A percentile compares a stretch with the other conserved stretches of the same genome.
Conservation (phyloP, 2,797 vertebrate genomes). For the Pogoniulus pusillus region DNA sequence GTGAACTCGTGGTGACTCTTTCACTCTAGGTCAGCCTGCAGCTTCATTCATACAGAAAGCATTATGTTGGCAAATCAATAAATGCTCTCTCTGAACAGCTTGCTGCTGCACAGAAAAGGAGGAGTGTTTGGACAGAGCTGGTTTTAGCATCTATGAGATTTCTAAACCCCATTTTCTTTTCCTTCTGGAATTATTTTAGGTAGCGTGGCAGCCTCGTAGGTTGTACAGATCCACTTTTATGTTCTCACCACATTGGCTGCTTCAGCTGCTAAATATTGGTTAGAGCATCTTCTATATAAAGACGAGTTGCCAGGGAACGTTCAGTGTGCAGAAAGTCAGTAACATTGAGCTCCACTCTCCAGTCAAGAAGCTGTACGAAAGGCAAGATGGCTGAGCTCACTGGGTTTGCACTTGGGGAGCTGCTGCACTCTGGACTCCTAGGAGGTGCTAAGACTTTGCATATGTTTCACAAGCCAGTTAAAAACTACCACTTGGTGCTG, state of each 20-base stretch:
- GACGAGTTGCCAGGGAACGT: not conserved
- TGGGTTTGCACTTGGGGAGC: not conserved
- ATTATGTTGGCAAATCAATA: not conserved
- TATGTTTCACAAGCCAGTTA: not conserved
- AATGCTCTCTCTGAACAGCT: not conserved
- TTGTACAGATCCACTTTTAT: not conserved
- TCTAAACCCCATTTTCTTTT: too few species aligned
- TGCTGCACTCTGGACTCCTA: not conserved
- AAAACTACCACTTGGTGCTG: not conserved
- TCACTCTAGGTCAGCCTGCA: not conserved
- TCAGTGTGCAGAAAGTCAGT: not conserved
- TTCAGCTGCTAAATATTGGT: not conserved
- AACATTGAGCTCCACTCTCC: not conserved
- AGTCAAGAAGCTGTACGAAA: not conserved
- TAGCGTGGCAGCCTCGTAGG: not conserved
- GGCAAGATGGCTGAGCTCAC: not conserved
- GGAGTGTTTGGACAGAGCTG: not conserved
- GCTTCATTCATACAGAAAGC: not conserved
- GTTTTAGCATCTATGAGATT: not conserved
- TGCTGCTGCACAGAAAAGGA: not conserved
- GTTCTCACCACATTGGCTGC: not conserved
- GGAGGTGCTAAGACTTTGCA: not conserved
- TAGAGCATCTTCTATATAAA: not conserved
- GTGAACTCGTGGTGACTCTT: not conserved
- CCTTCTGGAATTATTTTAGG: not conserved